Conservation (phyloP, 2,888 invertebrate genomes). For the Euphydryas editha region DNA sequence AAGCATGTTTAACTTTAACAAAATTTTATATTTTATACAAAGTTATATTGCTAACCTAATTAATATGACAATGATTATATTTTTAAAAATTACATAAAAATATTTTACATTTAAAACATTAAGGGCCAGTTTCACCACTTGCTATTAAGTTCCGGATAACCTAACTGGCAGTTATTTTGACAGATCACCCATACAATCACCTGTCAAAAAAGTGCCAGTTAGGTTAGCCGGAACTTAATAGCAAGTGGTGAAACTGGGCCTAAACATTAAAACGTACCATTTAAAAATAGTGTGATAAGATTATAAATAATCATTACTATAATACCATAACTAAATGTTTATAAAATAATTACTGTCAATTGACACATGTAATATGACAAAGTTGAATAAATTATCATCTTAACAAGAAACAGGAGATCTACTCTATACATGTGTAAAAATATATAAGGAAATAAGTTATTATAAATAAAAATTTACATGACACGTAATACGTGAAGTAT, state of each 20-base stretch:
- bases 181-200: too few species aligned
- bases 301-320: constrained; percentile 1
- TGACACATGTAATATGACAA: neutral
- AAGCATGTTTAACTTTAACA: neutral
- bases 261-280: neutral
- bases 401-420: neutral
- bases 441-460: too few species aligned
- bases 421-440: neutral
- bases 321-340: neutral
- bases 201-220: too few species aligned
- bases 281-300: neutral
- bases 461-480: too few species aligned
- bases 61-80: constrained; percentile 4
- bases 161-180: too few species aligned
- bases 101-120: neutral
- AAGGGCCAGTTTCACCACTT: too few species aligned
- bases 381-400: neutral
- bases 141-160: too few species aligned
- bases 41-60: neutral
- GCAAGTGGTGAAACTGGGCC: too few species aligned
- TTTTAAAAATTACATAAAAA: constrained; percentile 6
- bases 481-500: neutral
- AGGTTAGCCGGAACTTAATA: too few species aligned
- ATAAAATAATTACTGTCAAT: too few species aligned
- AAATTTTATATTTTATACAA: constrained; percentile 1